Evolutionary conservation across 2,797 vertebrate species (phyloP).

Genomic region (Myotis myotis): DNA sequence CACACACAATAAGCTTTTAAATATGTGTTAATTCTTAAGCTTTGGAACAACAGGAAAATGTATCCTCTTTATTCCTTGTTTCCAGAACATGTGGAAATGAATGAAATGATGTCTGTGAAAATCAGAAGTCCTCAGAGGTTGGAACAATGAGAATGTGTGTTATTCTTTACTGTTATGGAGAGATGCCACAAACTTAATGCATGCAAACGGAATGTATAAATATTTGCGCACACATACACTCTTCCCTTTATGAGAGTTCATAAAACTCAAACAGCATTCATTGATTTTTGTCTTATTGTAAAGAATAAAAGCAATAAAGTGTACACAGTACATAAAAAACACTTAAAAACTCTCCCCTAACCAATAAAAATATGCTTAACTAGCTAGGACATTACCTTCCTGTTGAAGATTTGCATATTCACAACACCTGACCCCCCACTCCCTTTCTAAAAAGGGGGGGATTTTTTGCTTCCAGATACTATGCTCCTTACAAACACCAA

Average conservation of each 20-base stretch:
- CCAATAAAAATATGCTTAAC: not conserved
- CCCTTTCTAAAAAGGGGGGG: too few species aligned
- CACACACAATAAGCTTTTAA: not conserved
- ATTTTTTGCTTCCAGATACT: not conserved
- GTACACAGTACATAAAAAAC: not conserved
- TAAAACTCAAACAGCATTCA: conserved; percentile 56
- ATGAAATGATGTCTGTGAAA: not conserved
- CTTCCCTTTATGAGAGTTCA: conserved; percentile 33
- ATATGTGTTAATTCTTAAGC: not conserved
- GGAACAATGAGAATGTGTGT: not conserved
- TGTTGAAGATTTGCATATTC: not conserved
- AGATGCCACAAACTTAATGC: not conserved
- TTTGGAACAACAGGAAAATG: accelerated
- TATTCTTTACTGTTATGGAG: not conserved
- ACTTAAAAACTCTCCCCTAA: not conserved
- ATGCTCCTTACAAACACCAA: not conserved
- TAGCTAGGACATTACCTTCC: not conserved
- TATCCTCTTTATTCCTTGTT: accelerated
- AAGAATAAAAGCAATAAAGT: conserved; percentile 48
- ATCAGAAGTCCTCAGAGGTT: not conserved
- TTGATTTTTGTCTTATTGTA: conserved; percentile 65
- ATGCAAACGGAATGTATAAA: not conserved
- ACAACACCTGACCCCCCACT: not conserved
- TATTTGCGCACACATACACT: not conserved
- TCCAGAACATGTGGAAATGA: not conserved